Evolutionary conservation across 2,113 vertebrate genomes (phyloP), one percentile per base, ranked within the genome.

Genomic region (Amazona guildingii): DNA sequence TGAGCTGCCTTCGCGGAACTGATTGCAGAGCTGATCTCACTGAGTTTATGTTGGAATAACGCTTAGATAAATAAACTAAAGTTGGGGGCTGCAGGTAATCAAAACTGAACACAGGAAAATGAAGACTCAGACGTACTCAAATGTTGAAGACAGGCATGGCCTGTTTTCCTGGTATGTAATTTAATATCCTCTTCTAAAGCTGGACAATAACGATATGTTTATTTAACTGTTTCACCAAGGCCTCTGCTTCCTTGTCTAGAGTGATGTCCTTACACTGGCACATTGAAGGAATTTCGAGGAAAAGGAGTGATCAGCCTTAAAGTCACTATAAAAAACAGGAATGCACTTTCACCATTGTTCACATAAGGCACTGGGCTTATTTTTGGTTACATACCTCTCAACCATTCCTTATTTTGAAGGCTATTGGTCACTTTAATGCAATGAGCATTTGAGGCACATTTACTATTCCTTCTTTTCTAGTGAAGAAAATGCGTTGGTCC

Each of bases 131-230:
- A 74, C 0, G 61, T 96, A 95, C 90, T 95, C 97, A 95, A 97
- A 94, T 35, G 27, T 90, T 94, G 94, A 95, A 94, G 92, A 83
- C 61, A 96, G 94, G 86, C 95, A 94, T 67, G 94, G 95, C 52
- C 96, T 62, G 14, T 66, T 97, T 79, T 87, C 73, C 83, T 66
- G 85, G 94, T 97, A 98, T 98, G 97, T 97, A 98, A 97, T 95
- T 74, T 97, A 98, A 98, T 98, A 98, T 97, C 94, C 96, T 97
- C 88, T 96, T 67, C 93, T 86, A 97, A 98, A 98, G 94, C 96
- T 92, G 82, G 92, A 96, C 92, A 97, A 97, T 97, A 97, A 96
- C 11, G 17, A 94, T 83, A 55, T 97, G 95, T 98, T 98, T 98
- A 88, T 95, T 97, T 97, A 98, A 97, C 96, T 67, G 39, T 95